Conservation (phyloP, 2,888 invertebrate species). For the Rotaria sp. region DNA sequence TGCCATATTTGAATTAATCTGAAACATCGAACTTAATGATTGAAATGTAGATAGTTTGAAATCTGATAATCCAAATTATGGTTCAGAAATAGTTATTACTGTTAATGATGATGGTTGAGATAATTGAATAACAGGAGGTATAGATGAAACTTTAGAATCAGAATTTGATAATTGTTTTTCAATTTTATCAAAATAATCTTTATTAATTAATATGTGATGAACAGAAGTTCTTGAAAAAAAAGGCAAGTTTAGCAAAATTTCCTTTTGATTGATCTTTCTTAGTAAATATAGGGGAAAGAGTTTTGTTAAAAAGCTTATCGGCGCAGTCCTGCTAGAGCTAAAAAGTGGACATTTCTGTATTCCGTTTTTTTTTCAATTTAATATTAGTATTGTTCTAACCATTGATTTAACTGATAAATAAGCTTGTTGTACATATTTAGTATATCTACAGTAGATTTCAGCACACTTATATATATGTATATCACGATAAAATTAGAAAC, state of each 20-base stretch:
- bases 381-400: too few species aligned
- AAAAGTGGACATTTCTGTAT: too few species aligned
- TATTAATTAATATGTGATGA: slow-evolving; percentile 42
- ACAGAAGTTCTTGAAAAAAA: neutral
- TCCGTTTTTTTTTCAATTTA: too few species aligned
- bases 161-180: slow-evolving; percentile 35
- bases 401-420: too few species aligned
- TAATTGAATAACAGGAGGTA: slow-evolving; percentile 53
- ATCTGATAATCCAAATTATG: slow-evolving; percentile 37
- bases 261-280: slow-evolving; percentile 31
- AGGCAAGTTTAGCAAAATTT: neutral
- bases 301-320: neutral
- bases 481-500: too few species aligned
- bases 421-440: too few species aligned
- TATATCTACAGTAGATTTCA: too few species aligned
- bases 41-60: slow-evolving; percentile 34
- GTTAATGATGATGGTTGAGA: slow-evolving; percentile 78
- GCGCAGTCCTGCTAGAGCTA: too few species aligned
- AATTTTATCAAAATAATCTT: slow-evolving; percentile 36
- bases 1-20: slow-evolving; percentile 57
- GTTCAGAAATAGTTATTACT: neutral
- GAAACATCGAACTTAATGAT: slow-evolving; percentile 24
- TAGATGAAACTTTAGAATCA: slow-evolving; percentile 42
- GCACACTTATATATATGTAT: too few species aligned
- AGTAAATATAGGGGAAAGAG: too few species aligned